These are phyloP conservation scores for Oopsacas minuta DNA, from an alignment of 37 sponge, comb jelly and placozoan species.

Conservation along the genomic window DNA sequence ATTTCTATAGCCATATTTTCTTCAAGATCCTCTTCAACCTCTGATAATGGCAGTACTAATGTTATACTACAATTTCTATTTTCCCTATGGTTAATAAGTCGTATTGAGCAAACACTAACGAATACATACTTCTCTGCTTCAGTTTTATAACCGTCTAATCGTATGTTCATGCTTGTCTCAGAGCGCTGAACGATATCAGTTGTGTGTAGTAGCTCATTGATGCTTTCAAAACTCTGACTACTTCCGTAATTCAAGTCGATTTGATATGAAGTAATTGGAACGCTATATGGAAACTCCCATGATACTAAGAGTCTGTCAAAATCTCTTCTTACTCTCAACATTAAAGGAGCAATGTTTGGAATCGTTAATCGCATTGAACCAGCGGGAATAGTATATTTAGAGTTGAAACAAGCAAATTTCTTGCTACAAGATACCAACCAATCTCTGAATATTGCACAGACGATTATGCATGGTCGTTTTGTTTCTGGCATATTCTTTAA, in stretches of 20 bases:
- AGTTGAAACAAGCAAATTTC: conserved; percentile 1
- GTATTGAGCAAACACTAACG: neutral
- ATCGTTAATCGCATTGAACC: neutral
- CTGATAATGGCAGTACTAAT: neutral
- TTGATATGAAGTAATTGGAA: neutral
- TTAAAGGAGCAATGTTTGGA: neutral
- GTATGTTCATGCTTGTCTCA: neutral
- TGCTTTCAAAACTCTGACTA: neutral
- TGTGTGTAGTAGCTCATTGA: neutral
- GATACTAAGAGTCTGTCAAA: neutral
- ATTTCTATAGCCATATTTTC: conserved; percentile 4
- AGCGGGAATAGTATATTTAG: neutral
- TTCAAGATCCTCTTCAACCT: neutral
- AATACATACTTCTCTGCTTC: neutral
- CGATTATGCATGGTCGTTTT: neutral
- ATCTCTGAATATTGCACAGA: neutral
- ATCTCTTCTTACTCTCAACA: neutral
- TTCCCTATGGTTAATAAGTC: neutral
- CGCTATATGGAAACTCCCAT: neutral
- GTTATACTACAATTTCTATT: neutral
- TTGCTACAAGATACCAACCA: neutral
- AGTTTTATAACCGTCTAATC: neutral
- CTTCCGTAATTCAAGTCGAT: neutral
- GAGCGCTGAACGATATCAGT: neutral
- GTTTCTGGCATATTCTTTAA: conserved; percentile 1